Evolutionary conservation across 2,113 vertebrate species (phyloP).

Genomic region (Colossoma macropomum): DNA sequence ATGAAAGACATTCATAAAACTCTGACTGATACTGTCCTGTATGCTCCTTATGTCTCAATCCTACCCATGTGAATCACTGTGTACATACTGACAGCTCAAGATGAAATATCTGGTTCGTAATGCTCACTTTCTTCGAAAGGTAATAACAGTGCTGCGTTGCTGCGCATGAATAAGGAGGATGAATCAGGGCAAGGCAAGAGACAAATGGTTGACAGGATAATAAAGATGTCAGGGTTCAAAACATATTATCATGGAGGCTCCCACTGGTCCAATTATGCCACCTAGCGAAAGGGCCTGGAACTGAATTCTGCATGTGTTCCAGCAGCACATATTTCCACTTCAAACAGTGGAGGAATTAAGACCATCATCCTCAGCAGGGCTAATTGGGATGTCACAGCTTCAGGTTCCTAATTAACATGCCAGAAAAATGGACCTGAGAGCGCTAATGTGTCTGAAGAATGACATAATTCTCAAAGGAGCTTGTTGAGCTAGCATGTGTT

Average conservation of each 20-base stretch:
- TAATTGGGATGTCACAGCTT: not conserved
- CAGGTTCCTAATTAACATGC: not conserved
- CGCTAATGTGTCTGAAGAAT: not conserved
- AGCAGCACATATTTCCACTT: not conserved
- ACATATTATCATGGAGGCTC: not conserved
- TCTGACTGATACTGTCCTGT: not conserved
- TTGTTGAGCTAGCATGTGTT: not conserved
- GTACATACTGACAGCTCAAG: not conserved
- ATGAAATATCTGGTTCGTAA: not conserved
- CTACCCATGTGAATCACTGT: not conserved
- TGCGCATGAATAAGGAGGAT: not conserved
- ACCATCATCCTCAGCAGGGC: not conserved
- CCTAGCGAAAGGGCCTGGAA: conserved; percentile 64
- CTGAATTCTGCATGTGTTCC: not conserved
- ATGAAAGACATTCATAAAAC: too few relatives aligned
- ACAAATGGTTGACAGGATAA: conserved; percentile 8
- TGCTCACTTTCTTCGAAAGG: not conserved
- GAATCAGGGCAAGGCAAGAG: not conserved
- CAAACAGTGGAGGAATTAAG: not conserved
- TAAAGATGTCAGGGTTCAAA: not conserved
- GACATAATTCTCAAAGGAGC: not conserved
- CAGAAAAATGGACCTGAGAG: not conserved
- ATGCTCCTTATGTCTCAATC: not conserved
- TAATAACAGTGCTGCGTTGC: conserved; percentile 26
- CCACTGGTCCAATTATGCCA: conserved; percentile 62